phyloP scores from a whole-genome alignment of 2,888 invertebrate genomes.

The Stenurella melanura region DNA sequence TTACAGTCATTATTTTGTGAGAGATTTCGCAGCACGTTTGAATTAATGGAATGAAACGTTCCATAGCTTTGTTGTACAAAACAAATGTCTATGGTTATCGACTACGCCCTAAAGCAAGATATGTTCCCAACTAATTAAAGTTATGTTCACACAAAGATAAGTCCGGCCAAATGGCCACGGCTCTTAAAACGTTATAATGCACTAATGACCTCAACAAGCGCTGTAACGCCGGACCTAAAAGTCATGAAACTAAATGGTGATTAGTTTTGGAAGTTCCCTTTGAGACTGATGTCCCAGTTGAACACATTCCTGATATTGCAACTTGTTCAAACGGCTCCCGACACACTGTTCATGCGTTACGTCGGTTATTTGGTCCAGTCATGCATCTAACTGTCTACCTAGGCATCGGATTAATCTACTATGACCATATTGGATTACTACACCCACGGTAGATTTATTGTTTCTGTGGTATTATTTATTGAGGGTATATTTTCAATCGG shows the following conservation, averaged over 20 bases:
- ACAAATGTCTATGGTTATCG: neutral
- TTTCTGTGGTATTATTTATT: neutral
- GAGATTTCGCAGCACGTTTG: too few relatives aligned
- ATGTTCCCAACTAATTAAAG: neutral
- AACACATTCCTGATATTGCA: neutral
- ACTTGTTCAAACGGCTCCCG: slow-evolving; percentile 1
- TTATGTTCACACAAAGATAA: slow-evolving; percentile 3
- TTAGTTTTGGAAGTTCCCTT: slow-evolving; percentile 7
- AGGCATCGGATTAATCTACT: slow-evolving; percentile 1
- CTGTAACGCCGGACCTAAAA: neutral
- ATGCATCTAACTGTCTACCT: slow-evolving; percentile 4
- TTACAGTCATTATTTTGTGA: too few relatives aligned
- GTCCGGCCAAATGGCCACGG: neutral
- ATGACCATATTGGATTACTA: slow-evolving; percentile 3
- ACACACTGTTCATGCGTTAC: neutral
- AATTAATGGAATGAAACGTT: neutral
- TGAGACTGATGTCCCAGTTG: neutral
- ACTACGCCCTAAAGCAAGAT: neutral
- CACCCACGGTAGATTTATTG: neutral
- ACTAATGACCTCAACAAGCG: neutral
- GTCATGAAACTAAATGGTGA: slow-evolving; percentile 4
- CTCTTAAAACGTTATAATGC: neutral
- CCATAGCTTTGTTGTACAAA: neutral
- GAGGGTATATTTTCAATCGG: neutral
- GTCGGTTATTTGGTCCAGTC: neutral